Evolutionary conservation across 1,140 invertebrate genomes (phyloP), one percentile per base, ranked within the genome.

Genomic region (Galleria mellonella): DNA sequence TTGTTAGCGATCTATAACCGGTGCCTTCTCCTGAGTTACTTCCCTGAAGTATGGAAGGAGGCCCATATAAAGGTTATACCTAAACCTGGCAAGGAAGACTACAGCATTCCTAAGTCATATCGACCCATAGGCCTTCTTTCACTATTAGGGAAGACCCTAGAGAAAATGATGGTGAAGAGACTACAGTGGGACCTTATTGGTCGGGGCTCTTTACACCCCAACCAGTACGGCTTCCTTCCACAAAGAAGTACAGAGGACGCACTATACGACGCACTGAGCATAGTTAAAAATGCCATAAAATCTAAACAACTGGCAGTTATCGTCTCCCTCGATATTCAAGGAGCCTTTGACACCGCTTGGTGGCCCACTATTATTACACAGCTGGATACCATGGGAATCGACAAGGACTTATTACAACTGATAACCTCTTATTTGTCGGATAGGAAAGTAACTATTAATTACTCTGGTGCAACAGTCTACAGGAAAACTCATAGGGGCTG

Each of bases 291-390:
- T 6, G 17, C 2, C 2, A 23, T 23, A 2, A 23, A 23, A 9
- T 1, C 42, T 0, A 49, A 37, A 10, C 42, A 43, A n/a, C 2
- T 43, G 4, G 8, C 37, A 28, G 9, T 12, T 1, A 1, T 43
- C 0, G 15, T 49, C 4, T 49, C 47, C 3, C 33, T 49, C 11
- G 47, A 49, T 14, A 49, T 49, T 32, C 28, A 49, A 28, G 40
- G 39, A 11, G 47, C 47, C 23, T 49, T 49, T n/a, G 47, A 49
- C 12, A 43, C 8, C 28, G 32, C 33, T 1, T 43, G 47, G 47
- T 47, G 37, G 38, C 38, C 46, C 0, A 17, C 13, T 1, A 28
- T 48, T 5, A 33, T 28, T 10, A 14, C 4, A 4, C 0, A 6
- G 10, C 9, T 14, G 41, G 6, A 2, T 8, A 1, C 1, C 6